Evolutionary conservation across 2,888 invertebrate genomes (phyloP).

Genomic region (Agrilus cyanescens): DNA sequence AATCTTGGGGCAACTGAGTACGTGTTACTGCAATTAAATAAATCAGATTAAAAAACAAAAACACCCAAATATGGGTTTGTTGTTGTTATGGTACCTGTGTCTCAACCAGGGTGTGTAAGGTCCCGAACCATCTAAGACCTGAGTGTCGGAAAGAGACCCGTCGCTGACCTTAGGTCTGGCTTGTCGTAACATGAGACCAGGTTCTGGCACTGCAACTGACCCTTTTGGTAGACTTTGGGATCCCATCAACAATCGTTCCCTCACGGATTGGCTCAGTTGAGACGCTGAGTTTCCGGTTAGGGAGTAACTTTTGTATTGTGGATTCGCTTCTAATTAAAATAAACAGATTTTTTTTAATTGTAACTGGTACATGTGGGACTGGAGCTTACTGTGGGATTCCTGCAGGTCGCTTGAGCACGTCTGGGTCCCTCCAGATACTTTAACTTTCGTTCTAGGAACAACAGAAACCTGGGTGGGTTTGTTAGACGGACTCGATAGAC

Average conservation of each 20-base stretch:
- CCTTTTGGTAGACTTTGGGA: slow-evolving; percentile 73
- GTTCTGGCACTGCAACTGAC: slow-evolving; percentile 35
- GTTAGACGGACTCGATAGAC: slow-evolving; percentile 4
- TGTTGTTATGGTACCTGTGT: slow-evolving; percentile 48
- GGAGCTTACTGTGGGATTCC: slow-evolving; percentile 47
- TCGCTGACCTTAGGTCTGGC: slow-evolving; percentile 44
- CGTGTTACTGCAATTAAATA: slow-evolving; percentile 49
- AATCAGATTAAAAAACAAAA: slow-evolving; percentile 2
- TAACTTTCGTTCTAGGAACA: slow-evolving; percentile 75
- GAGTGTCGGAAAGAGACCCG: slow-evolving; percentile 78
- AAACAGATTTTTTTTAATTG: not conserved
- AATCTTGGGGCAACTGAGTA: slow-evolving; percentile 61
- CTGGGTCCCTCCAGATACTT: slow-evolving; percentile 84
- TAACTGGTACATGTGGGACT: slow-evolving; percentile 20
- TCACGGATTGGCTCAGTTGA: slow-evolving; percentile 75
- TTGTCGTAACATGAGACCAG: slow-evolving; percentile 33
- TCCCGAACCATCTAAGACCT: slow-evolving; percentile 71
- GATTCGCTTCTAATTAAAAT: slow-evolving; percentile 38
- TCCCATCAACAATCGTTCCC: slow-evolving; percentile 73
- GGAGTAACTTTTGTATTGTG: slow-evolving; percentile 75
- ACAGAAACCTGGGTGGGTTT: slow-evolving; percentile 74
- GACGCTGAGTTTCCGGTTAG: slow-evolving; percentile 75
- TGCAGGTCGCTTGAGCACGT: slow-evolving; percentile 70
- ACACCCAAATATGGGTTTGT: not conserved
- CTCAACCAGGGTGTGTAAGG: slow-evolving; percentile 79